Evolutionary conservation across 2,113 vertebrate genomes (phyloP), one percentile per base, ranked within the genome.

Genomic region (Oreochromis aureus): DNA sequence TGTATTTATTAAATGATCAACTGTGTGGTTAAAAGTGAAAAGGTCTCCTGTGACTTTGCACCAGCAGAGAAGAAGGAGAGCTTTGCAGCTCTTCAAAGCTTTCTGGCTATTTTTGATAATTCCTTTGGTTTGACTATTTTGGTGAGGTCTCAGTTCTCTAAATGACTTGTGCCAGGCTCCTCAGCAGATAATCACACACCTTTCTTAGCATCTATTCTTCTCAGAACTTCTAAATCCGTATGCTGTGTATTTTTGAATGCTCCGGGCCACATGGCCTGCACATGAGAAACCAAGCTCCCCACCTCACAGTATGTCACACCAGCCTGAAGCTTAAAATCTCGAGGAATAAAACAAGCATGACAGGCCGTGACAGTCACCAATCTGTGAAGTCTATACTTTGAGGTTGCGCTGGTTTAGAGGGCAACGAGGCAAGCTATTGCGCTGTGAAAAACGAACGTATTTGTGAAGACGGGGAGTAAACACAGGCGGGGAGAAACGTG

Each of bases 351-450:
- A 91, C 87, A 89, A 91, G 82, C 89, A 58, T 81, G 87, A 92
- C 92, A 36, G 88, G 86, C 84, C 6, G 55, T 76, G 89, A 85
- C 88, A 84, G 90, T 87, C 84, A 9, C 86, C 92, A 83, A 87
- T 89, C 89, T 9, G 69, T 24, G 5, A 88, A 69, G 19, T 90
- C 93, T 93, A 44, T 94, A 94, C 88, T 93, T 91, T 92, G 92
- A 92, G 90, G 94, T 93, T 18, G 82, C n/a, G 73, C 85, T 94
- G 94, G 92, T 92, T 92, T 94, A 89, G 82, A 89, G 91, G 39
- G 87, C 46, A 89, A 88, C 71, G 86, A 93, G 81, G 83, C 92
- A 87, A 92, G 76, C 84, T 89, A 83, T 86, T 86, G 76, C 87
- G 3, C 61, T 6, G 82, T 59, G 71, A 87, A 92, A 90, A 84